Conservation (phyloP, 2,888 invertebrate genomes). For the Platerodrilus igneus region DNA sequence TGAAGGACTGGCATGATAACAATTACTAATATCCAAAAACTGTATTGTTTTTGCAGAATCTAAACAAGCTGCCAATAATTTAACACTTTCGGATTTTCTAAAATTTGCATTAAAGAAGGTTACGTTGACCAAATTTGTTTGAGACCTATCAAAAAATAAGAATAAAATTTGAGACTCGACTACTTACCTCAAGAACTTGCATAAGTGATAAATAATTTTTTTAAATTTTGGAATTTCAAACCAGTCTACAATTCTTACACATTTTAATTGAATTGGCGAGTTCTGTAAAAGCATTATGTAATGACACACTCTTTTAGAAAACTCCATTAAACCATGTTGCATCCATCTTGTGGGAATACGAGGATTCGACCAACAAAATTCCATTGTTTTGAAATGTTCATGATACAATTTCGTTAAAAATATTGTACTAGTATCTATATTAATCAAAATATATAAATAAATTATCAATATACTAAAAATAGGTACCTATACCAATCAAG, state of each 20-base stretch:
- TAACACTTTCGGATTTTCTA: slow-evolving; percentile 45
- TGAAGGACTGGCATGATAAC: slow-evolving; percentile 47
- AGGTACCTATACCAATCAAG: slow-evolving; percentile 37
- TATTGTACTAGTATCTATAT: slow-evolving; percentile 38
- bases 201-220: slow-evolving; percentile 41
- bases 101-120: slow-evolving; percentile 49
- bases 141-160: slow-evolving; percentile 44
- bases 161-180: background rate
- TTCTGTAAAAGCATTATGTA: slow-evolving; percentile 39
- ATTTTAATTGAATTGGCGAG: slow-evolving; percentile 43
- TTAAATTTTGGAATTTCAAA: slow-evolving; percentile 46
- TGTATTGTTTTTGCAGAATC: slow-evolving; percentile 41
- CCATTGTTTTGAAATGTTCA: slow-evolving; percentile 47
- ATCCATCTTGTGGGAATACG: slow-evolving; percentile 42
- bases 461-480: slow-evolving; percentile 1
- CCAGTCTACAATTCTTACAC: slow-evolving; percentile 50
- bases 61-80: slow-evolving; percentile 45
- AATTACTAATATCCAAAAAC: slow-evolving; percentile 47
- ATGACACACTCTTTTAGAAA: slow-evolving; percentile 43
- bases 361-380: slow-evolving; percentile 50
- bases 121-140: slow-evolving; percentile 44
- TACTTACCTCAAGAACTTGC: slow-evolving; percentile 40
- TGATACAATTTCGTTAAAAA: slow-evolving; percentile 43
- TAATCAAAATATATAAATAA: slow-evolving; percentile 1
- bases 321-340: slow-evolving; percentile 43